Base-by-base conservation (phyloP, 2,797 vertebrate species). In the Sebastes baramenuke region DNA sequence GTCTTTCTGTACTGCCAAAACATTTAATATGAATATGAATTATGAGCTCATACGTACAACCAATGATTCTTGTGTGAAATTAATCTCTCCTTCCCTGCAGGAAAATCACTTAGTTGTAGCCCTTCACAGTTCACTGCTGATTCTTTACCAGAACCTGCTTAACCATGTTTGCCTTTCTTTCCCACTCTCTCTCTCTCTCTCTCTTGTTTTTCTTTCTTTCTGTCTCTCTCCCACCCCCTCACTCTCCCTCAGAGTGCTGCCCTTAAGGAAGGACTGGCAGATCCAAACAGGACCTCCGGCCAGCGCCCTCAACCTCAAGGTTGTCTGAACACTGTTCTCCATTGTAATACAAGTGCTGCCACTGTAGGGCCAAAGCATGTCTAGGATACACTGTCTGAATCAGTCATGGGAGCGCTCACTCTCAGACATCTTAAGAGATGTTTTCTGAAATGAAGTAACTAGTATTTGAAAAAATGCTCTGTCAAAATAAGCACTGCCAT, bases 271-370 rank as follows among this genome's bases (percentile, higher is more conserved):
- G 95, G 95, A 80, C 69, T 81, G 81, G 54, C 94, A 46, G 98
- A 99, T 88, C 93, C 95, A 80, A 97, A 91, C 96, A 98, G 97
- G 97, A 95, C 96, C 89, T 95, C 97, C 61, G 95, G 96, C 87
- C 97, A 98, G 94, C 97, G 97, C 79, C 97, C 97, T 89, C 96
- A 97, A 87, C 97, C 98, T 90, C 98, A 99, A 99, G 98, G 98
- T 99, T 97, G 96, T 97, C 96, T 97, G 94, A 97, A 97, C 95
- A 97, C 97, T 94, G 96, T 96, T 96, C 95, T 97, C 93, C 96
- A 97, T 94, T 97, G 95, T 97, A 97, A 97, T 94, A 96, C 96
- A 94, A 96, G 94, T 64, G 56, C 70, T 84, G 67, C 83, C 93
- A 92, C 95, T 92, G 94, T 96, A 95, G 96, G 94, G 93, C 95